Evolutionary conservation across 1,140 invertebrate species (phyloP), one percentile per base, ranked within the genome.

Genomic region (Chymomyza costata): DNA sequence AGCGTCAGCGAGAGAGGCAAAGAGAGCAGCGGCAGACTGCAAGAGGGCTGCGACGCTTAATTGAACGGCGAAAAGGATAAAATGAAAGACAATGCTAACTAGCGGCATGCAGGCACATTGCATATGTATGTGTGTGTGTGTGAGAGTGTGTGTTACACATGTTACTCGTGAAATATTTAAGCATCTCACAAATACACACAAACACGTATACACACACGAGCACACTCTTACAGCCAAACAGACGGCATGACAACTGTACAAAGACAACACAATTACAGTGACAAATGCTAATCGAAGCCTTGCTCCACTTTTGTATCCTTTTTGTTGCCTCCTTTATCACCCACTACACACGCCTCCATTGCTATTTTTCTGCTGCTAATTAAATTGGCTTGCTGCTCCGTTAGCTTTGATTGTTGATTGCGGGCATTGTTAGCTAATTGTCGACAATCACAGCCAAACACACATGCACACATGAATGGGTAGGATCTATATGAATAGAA

Each of bases 61-160:
- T 78, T 78, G 67, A 78, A 80, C 66, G 60, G 55, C 59, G 14
- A 47, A 48, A 64, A 57, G 66, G 54, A 67, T 55, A 47, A 65
- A 51, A 47, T 47, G 28, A 65, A 35, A 52, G 61, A 28, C 21
- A 21, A 28, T 15, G 14, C 46, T 25, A 8, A n/a, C 38, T 43
- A n/a, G 13, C 8, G 11, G 11, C 21, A 21, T 37, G 35, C 41
- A 45, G 31, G 32, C 18, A 40, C 31, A 34, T 7, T 15, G 34
- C 25, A 16, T 34, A 11, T 11, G 11, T 17, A 3, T 17, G 35
- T 38, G 11, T 38, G 35, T 38, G 13, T 38, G 5, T 38, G 35
- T 38, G 15, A 11, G 25, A 40, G 43, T 35, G 28, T 49, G 37
- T 35, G 17, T 31, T 19, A 34, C 8, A 25, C 21, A 25, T 25